Evolutionary conservation across 2,797 vertebrate genomes (phyloP).

Genomic region (Petrocephalus schoutedeni): DNA sequence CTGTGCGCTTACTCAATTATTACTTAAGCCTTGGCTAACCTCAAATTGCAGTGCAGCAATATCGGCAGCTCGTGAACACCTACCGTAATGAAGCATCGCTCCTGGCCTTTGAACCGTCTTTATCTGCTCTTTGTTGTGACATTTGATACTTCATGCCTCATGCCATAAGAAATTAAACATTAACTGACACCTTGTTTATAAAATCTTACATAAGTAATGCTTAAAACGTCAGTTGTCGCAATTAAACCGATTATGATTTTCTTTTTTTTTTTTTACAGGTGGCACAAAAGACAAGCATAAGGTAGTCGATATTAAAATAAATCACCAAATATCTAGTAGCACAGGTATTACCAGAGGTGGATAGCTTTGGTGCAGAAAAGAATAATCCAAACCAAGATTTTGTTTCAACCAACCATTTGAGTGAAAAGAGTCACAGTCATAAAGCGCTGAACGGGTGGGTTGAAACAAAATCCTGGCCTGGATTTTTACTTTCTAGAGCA

Average conservation of each 20-base stretch:
- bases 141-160: neutral
- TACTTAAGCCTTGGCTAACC: neutral
- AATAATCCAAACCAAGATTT: neutral
- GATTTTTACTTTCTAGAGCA: neutral
- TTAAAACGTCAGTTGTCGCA: neutral
- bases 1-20: neutral
- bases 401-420: neutral
- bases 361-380: neutral
- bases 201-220: neutral
- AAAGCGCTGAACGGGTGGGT: neutral
- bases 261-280: neutral
- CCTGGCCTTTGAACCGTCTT: constrained; percentile 13
- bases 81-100: neutral
- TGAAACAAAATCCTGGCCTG: neutral
- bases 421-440: neutral
- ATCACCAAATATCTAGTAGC: neutral
- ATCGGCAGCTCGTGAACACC: neutral
- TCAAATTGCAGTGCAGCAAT: neutral
- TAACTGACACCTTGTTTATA: neutral
- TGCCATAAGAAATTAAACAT: constrained; percentile 26
- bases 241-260: neutral
- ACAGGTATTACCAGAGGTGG: neutral
- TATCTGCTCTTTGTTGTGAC: neutral
- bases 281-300: neutral
- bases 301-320: neutral